These are phyloP conservation scores for Ginglymostoma cirratum DNA, from an alignment of 2,113 vertebrate genomes.

Conservation along the genomic window DNA sequence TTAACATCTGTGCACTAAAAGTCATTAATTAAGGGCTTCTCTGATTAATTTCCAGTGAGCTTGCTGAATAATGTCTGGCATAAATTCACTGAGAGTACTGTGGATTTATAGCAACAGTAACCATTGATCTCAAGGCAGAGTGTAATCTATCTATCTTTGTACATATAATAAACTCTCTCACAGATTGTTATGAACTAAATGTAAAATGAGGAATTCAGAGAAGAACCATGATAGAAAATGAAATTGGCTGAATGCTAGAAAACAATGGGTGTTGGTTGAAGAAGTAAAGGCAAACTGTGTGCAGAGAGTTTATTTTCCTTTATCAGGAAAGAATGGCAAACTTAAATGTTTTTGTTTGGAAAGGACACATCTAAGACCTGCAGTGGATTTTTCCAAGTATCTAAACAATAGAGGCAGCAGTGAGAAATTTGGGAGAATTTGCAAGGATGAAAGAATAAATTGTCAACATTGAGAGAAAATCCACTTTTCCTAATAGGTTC, in stretches of 20 bases:
- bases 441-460: too few species aligned
- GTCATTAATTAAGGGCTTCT: not conserved
- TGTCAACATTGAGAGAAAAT: too few species aligned
- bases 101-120: not conserved
- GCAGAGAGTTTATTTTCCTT: too few species aligned
- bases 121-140: not conserved
- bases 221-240: not conserved
- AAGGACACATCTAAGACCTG: too few species aligned
- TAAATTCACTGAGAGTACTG: not conserved
- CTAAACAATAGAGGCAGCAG: too few species aligned
- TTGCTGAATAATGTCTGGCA: not conserved
- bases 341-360: too few species aligned
- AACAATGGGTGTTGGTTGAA: not conserved
- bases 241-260: not conserved
- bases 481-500: too few species aligned
- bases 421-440: too few species aligned
- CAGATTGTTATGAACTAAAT: not conserved
- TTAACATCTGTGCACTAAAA: not conserved
- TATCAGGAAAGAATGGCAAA: too few species aligned
- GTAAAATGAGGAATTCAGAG: not conserved
- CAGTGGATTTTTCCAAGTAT: too few species aligned
- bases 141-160: not conserved
- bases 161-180: not conserved
- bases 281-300: not conserved
- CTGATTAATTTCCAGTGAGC: not conserved